phyloP scores from a whole-genome alignment of 2,797 vertebrate genomes.

The Liasis olivaceus region DNA sequence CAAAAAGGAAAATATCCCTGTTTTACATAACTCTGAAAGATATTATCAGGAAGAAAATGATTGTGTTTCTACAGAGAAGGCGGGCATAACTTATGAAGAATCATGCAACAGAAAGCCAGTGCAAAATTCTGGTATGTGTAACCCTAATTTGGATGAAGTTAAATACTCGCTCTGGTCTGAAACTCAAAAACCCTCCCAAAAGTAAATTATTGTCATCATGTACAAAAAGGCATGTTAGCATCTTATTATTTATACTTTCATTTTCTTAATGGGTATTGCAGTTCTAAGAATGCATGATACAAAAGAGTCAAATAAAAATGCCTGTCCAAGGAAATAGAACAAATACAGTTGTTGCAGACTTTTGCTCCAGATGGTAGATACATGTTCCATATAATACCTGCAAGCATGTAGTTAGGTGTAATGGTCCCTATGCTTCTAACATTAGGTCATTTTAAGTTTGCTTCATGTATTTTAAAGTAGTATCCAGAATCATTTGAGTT shows the following conservation, averaged over 20 bases:
- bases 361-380: background rate
- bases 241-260: background rate
- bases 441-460: background rate
- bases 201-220: background rate
- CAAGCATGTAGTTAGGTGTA: background rate
- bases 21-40: conserved; percentile 32
- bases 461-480: background rate
- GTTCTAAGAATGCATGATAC: background rate
- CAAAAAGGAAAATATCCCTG: background rate
- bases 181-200: background rate
- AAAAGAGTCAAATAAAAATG: background rate
- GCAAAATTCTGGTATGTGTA: conserved; percentile 52
- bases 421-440: background rate
- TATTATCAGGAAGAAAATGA: background rate
- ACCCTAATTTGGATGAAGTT: background rate
- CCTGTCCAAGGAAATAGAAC: background rate
- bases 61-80: conserved; percentile 23
- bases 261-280: background rate
- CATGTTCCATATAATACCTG: background rate
- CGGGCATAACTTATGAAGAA: background rate
- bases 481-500: background rate
- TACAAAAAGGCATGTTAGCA: background rate
- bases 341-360: background rate
- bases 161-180: background rate
- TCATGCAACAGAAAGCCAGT: conserved; percentile 15